Evolutionary conservation across 1,140 invertebrate species (phyloP).

Genomic region (Drosophila erecta): DNA sequence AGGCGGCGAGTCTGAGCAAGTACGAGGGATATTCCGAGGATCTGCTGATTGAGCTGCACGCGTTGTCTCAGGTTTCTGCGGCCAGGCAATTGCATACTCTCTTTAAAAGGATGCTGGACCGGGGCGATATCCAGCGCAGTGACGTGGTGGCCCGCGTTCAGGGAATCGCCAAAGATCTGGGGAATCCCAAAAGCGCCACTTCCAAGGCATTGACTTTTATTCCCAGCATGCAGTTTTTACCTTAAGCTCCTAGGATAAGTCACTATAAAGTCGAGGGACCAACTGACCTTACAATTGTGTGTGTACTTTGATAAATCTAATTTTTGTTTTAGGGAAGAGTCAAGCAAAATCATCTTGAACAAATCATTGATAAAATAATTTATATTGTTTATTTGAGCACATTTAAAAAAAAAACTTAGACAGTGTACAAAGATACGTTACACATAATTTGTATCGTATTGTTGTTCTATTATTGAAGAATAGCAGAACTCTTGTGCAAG

Average conservation of each 20-base stretch:
- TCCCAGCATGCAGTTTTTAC: conserved; percentile 80
- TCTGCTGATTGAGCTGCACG: conserved; percentile 65
- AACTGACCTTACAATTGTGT: conserved; percentile 11
- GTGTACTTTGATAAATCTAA: not conserved
- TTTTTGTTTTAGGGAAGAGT: conserved; percentile 9
- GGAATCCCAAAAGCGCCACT: conserved; percentile 74
- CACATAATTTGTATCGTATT: no score
- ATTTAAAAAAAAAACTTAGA: no score
- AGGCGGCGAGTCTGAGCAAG: conserved; percentile 79
- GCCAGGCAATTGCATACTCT: conserved; percentile 73
- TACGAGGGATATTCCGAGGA: conserved; percentile 81
- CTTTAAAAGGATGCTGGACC: conserved; percentile 75
- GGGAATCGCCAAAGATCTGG: conserved; percentile 77
- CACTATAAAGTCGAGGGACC: conserved; percentile 32
- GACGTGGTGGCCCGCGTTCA: conserved; percentile 79
- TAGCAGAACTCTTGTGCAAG: no score
- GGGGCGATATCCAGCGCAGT: conserved; percentile 74
- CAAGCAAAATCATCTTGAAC: no score
- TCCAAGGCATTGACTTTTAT: conserved; percentile 71
- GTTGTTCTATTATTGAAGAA: no score
- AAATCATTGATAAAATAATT: no score
- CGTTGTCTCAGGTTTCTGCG: conserved; percentile 70
- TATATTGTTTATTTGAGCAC: no score
- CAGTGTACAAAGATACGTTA: no score
- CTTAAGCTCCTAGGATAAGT: conserved; percentile 48